Evolutionary conservation across 2,113 vertebrate species (phyloP), one percentile per base, ranked within the genome.

Genomic region (Ascaphus truei): DNA sequence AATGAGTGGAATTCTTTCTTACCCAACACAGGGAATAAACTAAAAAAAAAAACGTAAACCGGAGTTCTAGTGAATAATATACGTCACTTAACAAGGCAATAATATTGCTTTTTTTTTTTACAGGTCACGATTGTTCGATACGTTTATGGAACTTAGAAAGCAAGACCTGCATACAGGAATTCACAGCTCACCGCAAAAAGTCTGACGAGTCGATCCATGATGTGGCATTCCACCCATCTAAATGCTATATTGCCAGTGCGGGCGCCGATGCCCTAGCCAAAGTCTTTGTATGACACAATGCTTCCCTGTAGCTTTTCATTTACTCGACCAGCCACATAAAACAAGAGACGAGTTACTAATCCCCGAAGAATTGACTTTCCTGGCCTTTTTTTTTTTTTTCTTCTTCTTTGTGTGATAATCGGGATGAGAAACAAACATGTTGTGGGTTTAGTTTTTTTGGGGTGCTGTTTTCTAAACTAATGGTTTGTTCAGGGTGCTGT

Each of bases 81-180:
- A n/a, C n/a, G n/a, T n/a, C n/a, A n/a, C n/a, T n/a, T n/a, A n/a
- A n/a, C n/a, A n/a, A n/a, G n/a, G n/a, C n/a, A n/a, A n/a, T n/a
- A n/a, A 15, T 31, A 22, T 5, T 47, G 67, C 57, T 79, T 30
- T 52, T 30, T 2, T 57, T 57, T 75, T 76, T 75, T 71, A 22
- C 84, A 98, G 96, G 97, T 88, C 97, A 99, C 3, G 97, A 99
- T 88, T 99, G 95, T 89, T 99, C 97, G 0, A 97, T 99, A 81
- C 96, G 96, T 45, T 88, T 99, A 75, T 99, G 97, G 97, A 99
- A 98, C 86, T 92, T 99, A 78, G 97, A 99, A 83, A 99, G 93
- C 86, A 98, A 97, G 89, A 99, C 97, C 3, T 99, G 97, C 86
- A 98, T 99, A 83, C 97, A 99, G 68, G 97, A 99, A 78, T 98